Percentiles rank a stretch among this genome's conserved stretches.
Evolutionary conservation across 2,797 vertebrate species (phyloP).

Genomic region (Rhinatrema bivittatum): DNA sequence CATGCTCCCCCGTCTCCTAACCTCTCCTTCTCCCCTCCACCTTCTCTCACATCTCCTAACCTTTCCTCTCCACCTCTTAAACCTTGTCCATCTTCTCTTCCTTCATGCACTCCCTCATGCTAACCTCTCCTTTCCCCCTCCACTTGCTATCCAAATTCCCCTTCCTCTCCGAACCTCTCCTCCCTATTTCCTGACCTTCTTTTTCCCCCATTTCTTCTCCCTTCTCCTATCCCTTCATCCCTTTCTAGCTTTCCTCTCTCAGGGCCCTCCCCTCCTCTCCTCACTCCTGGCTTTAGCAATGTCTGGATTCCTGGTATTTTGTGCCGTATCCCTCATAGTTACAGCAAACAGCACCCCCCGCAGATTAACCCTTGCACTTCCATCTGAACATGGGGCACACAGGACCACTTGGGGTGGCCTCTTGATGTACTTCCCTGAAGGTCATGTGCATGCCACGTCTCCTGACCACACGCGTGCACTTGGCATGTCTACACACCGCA

Average conservation of each 20-base stretch:
- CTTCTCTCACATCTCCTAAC: constrained; percentile 29
- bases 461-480: too few species aligned
- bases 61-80: constrained; percentile 13
- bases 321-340: constrained; percentile 7
- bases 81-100: constrained; percentile 20
- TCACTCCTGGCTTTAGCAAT: too few species aligned
- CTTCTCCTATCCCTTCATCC: background rate
- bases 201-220: background rate
- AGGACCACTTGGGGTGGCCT: too few species aligned
- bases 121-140: constrained; percentile 50
- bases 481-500: too few species aligned
- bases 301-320: constrained; percentile 13
- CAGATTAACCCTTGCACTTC: constrained; percentile 11
- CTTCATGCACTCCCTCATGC: constrained; percentile 37
- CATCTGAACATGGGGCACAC: too few species aligned
- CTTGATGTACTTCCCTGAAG: too few species aligned
- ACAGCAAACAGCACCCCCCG: constrained; percentile 14
- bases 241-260: too few species aligned
- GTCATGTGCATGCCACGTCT: too few species aligned
- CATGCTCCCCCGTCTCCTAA: too few species aligned
- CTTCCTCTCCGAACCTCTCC: constrained; percentile 5
- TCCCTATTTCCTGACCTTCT: background rate
- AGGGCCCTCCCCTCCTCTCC: background rate
- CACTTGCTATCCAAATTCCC: too few species aligned
- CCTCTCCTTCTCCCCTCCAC: background rate